phyloP scores from a whole-genome alignment of 2,113 vertebrate species.

The Onychostoma macrolepis region DNA sequence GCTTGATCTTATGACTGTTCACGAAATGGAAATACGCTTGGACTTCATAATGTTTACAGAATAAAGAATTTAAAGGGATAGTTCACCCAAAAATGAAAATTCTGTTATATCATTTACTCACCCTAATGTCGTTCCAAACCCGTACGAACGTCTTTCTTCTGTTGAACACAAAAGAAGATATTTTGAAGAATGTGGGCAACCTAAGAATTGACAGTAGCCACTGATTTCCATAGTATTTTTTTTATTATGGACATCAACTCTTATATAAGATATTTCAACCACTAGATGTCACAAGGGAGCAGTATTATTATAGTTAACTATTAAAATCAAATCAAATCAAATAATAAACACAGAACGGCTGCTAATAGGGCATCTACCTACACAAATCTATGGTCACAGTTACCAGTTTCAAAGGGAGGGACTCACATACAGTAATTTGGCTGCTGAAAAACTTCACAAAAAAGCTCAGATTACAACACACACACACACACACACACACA shows the following conservation, averaged over 20 bases:
- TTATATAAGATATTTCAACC: background rate
- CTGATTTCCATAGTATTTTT: too few species aligned
- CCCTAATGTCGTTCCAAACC: too few species aligned
- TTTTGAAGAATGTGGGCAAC: background rate
- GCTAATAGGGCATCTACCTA: too few species aligned
- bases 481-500: too few species aligned
- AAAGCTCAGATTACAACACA: too few species aligned
- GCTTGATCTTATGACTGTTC: background rate
- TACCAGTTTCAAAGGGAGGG: background rate
- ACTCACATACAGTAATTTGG: background rate
- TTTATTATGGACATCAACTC: too few species aligned
- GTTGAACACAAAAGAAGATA: too few species aligned
- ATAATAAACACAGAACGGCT: too few species aligned
- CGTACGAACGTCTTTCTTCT: too few species aligned
- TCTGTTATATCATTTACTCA: background rate
- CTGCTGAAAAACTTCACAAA: too few species aligned
- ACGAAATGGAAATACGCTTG: background rate
- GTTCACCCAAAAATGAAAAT: background rate
- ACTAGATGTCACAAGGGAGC: background rate
- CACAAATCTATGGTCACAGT: background rate
- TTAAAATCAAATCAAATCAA: background rate
- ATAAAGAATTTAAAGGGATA: background rate
- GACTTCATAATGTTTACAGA: background rate
- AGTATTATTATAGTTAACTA: background rate
- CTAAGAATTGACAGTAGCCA: background rate